These are phyloP conservation scores for Lepidocyrtinus sp. DNA, from an alignment of 2,888 invertebrate genomes.

Conservation along the genomic window DNA sequence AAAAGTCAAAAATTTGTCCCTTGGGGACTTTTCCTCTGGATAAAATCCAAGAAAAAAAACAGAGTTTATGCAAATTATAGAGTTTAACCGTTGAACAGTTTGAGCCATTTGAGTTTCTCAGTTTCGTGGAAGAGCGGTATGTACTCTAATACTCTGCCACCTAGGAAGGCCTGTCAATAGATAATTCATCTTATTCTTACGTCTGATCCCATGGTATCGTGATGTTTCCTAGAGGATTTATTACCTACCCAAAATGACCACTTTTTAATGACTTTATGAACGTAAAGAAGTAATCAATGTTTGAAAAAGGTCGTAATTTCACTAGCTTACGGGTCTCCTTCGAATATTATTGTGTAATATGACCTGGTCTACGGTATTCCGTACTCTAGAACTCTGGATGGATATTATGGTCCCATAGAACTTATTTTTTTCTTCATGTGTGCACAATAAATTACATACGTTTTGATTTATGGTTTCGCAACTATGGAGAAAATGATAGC, in stretches of 20 bases:
- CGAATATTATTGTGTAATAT: too few species aligned
- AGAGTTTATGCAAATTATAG: conserved; percentile 7
- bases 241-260: not conserved
- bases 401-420: too few species aligned
- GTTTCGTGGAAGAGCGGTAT: not conserved
- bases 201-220: too few species aligned
- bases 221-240: too few species aligned
- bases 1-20: too few species aligned
- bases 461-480: not conserved
- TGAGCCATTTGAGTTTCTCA: too few species aligned
- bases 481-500: conserved; percentile 17
- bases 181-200: conserved; percentile 25
- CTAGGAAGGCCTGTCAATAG: conserved; percentile 42
- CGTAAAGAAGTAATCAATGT: not conserved
- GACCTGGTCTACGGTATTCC: too few species aligned
- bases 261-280: not conserved
- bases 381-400: too few species aligned
- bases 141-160: conserved; percentile 15
- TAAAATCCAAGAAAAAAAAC: too few species aligned
- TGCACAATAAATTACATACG: not conserved
- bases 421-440: not conserved
- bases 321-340: too few species aligned
- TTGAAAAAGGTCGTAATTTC: not conserved
- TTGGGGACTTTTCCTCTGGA: not conserved
- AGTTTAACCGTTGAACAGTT: too few species aligned